phyloP scores from a whole-genome alignment of 2,113 vertebrate species.

The Albula goreensis region DNA sequence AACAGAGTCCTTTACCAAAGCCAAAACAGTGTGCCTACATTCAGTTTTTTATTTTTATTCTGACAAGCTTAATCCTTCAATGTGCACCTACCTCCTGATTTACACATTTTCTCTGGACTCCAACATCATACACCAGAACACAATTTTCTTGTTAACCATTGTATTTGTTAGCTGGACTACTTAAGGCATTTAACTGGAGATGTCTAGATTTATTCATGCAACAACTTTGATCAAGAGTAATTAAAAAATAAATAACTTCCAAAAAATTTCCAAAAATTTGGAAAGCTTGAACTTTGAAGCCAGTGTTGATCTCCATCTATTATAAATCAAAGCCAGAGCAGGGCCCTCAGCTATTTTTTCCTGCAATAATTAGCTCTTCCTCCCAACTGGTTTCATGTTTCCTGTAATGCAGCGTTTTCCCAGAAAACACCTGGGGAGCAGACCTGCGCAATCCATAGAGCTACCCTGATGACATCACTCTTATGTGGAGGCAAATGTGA shows the following conservation, averaged over 20 bases:
- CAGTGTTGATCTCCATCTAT: conserved; percentile 1
- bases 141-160: background rate
- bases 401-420: conserved; percentile 3
- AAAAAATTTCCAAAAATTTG: background rate
- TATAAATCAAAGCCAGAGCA: background rate
- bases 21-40: background rate
- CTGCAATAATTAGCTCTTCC: background rate
- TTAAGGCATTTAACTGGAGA: background rate
- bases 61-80: background rate
- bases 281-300: background rate
- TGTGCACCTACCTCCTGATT: background rate
- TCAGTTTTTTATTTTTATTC: background rate
- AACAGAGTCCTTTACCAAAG: background rate
- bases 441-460: background rate
- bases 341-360: background rate
- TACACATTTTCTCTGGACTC: background rate
- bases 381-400: background rate
- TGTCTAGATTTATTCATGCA: background rate
- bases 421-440: conserved; percentile 15
- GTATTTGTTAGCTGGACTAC: background rate
- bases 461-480: background rate
- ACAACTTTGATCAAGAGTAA: background rate
- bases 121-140: background rate
- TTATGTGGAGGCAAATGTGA: background rate
- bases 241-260: background rate